Percentiles rank a stretch among this genome's conserved stretches.
Evolutionary conservation across 2,113 vertebrate genomes (phyloP).

Genomic region (Nothobranchius furzeri): DNA sequence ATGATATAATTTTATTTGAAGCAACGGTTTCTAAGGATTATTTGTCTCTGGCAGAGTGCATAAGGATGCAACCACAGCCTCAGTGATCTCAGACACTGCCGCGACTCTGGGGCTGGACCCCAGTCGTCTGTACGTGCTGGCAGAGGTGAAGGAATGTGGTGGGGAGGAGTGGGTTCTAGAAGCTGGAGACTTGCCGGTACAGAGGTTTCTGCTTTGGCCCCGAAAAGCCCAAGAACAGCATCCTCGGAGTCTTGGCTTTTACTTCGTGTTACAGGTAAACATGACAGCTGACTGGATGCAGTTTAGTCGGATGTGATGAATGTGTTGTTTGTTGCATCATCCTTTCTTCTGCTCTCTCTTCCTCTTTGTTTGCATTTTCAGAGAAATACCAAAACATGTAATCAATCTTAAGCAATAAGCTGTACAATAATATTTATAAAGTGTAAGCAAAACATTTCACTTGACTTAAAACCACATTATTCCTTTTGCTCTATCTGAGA

Average conservation of each 20-base stretch:
- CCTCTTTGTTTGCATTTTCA: neutral
- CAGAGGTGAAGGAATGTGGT: slow-evolving; percentile 94
- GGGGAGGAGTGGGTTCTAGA: slow-evolving; percentile 98
- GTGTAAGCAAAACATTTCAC: neutral
- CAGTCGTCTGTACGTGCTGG: slow-evolving; percentile 86
- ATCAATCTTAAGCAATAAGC: neutral
- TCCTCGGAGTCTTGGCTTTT: slow-evolving; percentile 88
- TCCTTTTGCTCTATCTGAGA: neutral
- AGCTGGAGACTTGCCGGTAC: slow-evolving; percentile 88
- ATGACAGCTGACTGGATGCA: neutral
- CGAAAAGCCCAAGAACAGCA: slow-evolving; percentile 92
- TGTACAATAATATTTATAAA: neutral
- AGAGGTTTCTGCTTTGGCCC: slow-evolving; percentile 94
- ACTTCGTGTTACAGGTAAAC: slow-evolving; percentile 88
- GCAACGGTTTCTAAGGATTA: neutral
- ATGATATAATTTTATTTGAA: neutral
- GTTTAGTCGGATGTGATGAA: neutral
- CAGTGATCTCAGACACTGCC: slow-evolving; percentile 86
- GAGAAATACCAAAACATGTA: slow-evolving; percentile 5
- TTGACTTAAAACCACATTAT: neutral
- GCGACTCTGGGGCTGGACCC: slow-evolving; percentile 82
- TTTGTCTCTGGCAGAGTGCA: slow-evolving; percentile 77
- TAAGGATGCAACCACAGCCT: slow-evolving; percentile 88
- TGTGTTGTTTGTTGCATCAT: slow-evolving; percentile 3
- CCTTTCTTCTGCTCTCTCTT: slow-evolving; percentile 20